Evolutionary conservation across 2,113 vertebrate species (phyloP), one percentile per base, ranked within the genome.

Genomic region (Ploceus nigricollis): DNA sequence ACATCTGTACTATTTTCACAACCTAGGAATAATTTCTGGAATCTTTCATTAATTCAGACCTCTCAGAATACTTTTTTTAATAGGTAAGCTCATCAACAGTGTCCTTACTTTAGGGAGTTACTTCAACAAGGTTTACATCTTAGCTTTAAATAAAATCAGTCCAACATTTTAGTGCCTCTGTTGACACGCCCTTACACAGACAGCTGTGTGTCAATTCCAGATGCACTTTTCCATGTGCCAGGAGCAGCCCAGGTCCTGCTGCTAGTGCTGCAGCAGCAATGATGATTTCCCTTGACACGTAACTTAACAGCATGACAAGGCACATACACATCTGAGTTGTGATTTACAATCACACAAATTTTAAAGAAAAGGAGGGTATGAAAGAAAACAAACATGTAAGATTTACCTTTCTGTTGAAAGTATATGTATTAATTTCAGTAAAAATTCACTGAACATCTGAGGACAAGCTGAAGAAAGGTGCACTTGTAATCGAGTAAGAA

Each of bases 371-470:
- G 33, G 6, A 71, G 15, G 8, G 9, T 11, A 51, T 3, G 19
- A 81, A 68, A 90, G 51, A 12, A 25, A 57, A 53, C 19, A 63
- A 81, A 42, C 9, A 27, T 3, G 8, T 19, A 64, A 90, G 16
- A 35, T 77, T 90, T 98, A 99, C 99, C 99, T 99, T 97, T 99
- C 99, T 51, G 98, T 99, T 71, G 99, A 99, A 96, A 99, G 98
- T 97, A 99, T 99, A 97, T 99, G 99, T 97, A 99, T 98, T 61
- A 99, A 98, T 92, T 99, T 99, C 70, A 99, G 98, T 89, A 99
- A 98, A 98, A 99, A 99, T 98, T 99, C 99, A 98, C 99, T 99
- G 97, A 99, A 99, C 98, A 99, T 99, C 96, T 99, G 99, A 61
- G 99, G 99, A 96, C 99, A 99, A 72, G 98, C 98, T 96, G 99